These are phyloP conservation scores for Potamilus streckersoni DNA, from an alignment of 1,140 invertebrate genomes.

Conservation along the genomic window DNA sequence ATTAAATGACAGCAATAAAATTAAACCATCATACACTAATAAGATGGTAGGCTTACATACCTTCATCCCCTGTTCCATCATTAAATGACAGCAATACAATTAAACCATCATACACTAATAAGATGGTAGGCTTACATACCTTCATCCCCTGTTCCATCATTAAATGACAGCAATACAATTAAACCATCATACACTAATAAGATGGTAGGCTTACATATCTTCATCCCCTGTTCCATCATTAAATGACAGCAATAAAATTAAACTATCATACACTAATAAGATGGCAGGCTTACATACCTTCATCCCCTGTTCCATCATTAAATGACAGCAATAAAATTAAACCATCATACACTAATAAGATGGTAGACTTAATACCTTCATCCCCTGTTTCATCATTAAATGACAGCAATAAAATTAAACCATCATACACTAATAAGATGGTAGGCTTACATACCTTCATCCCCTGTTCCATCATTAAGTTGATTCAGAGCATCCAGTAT, in stretches of 20 bases:
- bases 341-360: too few species aligned
- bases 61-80: too few species aligned
- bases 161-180: not conserved
- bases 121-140: too few species aligned
- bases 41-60: too few species aligned
- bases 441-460: slow-evolving; percentile 37
- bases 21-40: too few species aligned
- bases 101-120: too few species aligned
- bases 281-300: slow-evolving; percentile 33
- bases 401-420: not conserved
- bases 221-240: slow-evolving; percentile 46
- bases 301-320: slow-evolving; percentile 19
- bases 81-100: too few species aligned
- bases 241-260: slow-evolving; percentile 8
- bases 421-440: not conserved
- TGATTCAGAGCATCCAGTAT: slow-evolving; percentile 54
- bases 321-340: too few species aligned
- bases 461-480: slow-evolving; percentile 45
- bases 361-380: too few species aligned
- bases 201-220: slow-evolving; percentile 28
- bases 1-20: too few species aligned
- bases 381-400: too few species aligned
- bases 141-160: too few species aligned
- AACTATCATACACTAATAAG: not conserved
- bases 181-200: not conserved